These are phyloP conservation scores for Ammodramus savannarum DNA, from an alignment of 2,113 vertebrate species.

Conservation along the genomic window DNA sequence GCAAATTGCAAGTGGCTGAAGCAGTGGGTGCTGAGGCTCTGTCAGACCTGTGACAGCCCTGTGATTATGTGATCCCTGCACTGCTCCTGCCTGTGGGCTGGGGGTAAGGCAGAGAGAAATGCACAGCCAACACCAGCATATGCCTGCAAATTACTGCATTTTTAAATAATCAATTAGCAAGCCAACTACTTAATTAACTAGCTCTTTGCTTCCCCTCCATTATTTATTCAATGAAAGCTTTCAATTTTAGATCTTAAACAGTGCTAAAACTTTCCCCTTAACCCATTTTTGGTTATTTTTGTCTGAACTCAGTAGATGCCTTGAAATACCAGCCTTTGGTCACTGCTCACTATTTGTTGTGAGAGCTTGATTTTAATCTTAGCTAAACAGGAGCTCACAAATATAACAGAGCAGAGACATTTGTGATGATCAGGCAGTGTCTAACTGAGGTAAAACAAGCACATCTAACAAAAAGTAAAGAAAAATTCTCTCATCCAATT, in stretches of 20 bases:
- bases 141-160: not conserved
- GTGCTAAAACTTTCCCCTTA: conserved; percentile 48
- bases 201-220: not conserved
- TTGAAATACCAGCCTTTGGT: conserved; percentile 15
- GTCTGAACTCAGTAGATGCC: conserved; percentile 43
- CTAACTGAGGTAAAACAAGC: conserved; percentile 34
- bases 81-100: not conserved
- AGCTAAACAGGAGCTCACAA: conserved; percentile 57
- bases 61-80: not conserved
- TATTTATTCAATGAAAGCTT: conserved; percentile 18
- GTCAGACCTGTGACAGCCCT: not conserved
- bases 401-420: conserved; percentile 43
- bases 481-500: not conserved
- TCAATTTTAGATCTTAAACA: not conserved
- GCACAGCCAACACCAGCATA: not conserved
- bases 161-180: conserved; percentile 41
- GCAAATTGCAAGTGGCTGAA: not conserved
- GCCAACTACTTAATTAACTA: conserved; percentile 60
- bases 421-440: conserved; percentile 58
- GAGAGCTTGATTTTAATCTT: conserved; percentile 59
- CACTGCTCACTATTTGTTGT: conserved; percentile 7
- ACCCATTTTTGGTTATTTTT: conserved; percentile 44
- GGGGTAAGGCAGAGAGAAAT: not conserved
- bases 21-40: not conserved
- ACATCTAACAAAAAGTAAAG: not conserved